Conservation (phyloP, 2,113 vertebrate species). For the Phyllostomus discolor region DNA sequence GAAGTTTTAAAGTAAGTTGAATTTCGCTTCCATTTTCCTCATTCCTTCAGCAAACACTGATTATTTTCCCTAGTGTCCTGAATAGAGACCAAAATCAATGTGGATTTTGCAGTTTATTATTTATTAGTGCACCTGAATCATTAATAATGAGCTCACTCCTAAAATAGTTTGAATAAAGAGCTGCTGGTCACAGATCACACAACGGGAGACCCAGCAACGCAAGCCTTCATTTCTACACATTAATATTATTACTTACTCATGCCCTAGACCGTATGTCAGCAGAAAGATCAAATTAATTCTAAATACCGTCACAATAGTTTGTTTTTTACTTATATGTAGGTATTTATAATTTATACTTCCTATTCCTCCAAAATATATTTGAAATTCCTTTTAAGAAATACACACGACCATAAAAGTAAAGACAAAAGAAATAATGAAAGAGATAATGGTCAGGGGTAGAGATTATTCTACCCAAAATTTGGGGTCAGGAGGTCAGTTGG, state of each 20-base stretch:
- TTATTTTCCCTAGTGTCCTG: conserved; percentile 69
- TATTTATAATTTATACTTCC: conserved; percentile 45
- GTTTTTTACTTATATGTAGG: conserved; percentile 47
- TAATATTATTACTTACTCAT: conserved; percentile 55
- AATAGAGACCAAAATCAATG: conserved; percentile 71
- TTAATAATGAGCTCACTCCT: conserved; percentile 68
- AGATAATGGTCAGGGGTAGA: not conserved
- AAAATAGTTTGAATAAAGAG: conserved; percentile 73
- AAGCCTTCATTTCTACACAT: conserved; percentile 54
- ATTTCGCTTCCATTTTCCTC: conserved; percentile 59
- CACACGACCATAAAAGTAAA: not conserved
- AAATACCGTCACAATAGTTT: not conserved
- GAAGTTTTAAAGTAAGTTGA: conserved; percentile 61
- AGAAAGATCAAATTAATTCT: conserved; percentile 49
- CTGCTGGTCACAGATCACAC: conserved; percentile 42
- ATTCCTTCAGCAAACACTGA: conserved; percentile 67
- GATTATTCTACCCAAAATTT: not conserved
- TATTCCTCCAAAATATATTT: not conserved
- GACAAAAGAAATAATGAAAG: not conserved
- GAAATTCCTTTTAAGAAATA: not conserved
- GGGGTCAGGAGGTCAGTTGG: not conserved
- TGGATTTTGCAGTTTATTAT: conserved; percentile 69
- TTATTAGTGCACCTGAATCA: conserved; percentile 74
- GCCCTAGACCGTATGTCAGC: conserved; percentile 21
- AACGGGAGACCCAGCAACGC: conserved; percentile 12